phyloP scores from a whole-genome alignment of 2,888 invertebrate species.

The Mesopsocus fuscifrons region DNA sequence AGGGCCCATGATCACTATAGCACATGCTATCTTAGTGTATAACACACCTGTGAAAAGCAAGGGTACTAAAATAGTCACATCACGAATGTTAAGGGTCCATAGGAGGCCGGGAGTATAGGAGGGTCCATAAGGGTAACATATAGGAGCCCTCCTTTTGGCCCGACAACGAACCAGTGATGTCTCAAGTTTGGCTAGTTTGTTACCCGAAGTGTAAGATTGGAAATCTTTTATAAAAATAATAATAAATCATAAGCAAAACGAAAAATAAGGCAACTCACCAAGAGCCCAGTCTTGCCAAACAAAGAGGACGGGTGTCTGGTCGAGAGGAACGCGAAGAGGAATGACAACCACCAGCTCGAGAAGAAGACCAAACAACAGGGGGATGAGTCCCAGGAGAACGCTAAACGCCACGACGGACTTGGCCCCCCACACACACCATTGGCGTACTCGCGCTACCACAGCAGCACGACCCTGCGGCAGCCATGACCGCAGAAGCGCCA shows the following conservation, averaged over 20 bases:
- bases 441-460: conserved; percentile 44
- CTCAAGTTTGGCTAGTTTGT: too few relatives aligned
- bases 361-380: conserved; percentile 75
- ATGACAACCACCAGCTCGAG: conserved; percentile 83
- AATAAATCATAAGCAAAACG: too few relatives aligned
- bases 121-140: too few relatives aligned
- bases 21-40: conserved; percentile 94
- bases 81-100: too few relatives aligned
- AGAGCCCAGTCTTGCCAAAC: conserved; percentile 96
- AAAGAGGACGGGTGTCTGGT: conserved; percentile 76
- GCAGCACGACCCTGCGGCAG: conserved; percentile 73
- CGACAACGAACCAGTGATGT: too few relatives aligned
- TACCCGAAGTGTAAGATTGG: too few relatives aligned
- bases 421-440: conserved; percentile 40
- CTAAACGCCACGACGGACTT: conserved; percentile 50
- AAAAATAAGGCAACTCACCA: conserved; percentile 12
- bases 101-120: too few relatives aligned
- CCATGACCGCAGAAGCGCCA: conserved; percentile 68
- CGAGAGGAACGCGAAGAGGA: conserved; percentile 78
- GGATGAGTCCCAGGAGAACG: conserved; percentile 68
- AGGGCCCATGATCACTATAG: conserved; percentile 93
- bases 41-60: conserved; percentile 47
- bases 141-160: too few relatives aligned
- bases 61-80: not conserved
- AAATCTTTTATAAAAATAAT: too few relatives aligned